Conservation (phyloP, 2,797 vertebrate species). For the Micropoecilia bifurca region DNA sequence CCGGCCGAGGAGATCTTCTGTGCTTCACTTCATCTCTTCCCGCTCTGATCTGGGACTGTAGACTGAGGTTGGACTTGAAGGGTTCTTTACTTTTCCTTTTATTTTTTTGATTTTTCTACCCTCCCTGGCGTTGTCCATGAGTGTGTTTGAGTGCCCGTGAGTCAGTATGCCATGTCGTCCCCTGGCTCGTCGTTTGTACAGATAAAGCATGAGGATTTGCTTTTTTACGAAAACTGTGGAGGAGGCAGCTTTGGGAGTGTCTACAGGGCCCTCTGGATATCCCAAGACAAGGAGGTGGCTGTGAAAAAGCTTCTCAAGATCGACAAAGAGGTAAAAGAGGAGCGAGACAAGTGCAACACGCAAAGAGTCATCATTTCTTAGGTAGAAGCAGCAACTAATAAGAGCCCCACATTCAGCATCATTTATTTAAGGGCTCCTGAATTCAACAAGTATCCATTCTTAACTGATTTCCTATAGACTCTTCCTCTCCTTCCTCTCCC, state of each 20-base stretch:
- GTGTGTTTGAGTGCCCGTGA: slow-evolving; percentile 52
- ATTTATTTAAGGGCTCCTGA: background rate
- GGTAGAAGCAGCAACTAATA: slow-evolving; percentile 2
- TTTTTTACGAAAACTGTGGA: slow-evolving; percentile 97
- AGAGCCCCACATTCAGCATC: background rate
- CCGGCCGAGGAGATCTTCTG: slow-evolving; percentile 41
- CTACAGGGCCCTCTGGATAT: slow-evolving; percentile 95
- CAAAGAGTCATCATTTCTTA: slow-evolving; percentile 3
- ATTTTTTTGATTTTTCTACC: background rate
- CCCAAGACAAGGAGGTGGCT: slow-evolving; percentile 97
- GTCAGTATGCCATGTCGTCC: slow-evolving; percentile 99
- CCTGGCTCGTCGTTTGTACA: slow-evolving; percentile 96
- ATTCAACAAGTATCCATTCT: slow-evolving; percentile 19
- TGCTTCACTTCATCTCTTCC: slow-evolving; percentile 25
- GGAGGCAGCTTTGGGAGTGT: slow-evolving; percentile 98
- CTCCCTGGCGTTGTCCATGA: slow-evolving; percentile 36
- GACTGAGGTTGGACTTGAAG: slow-evolving; percentile 7
- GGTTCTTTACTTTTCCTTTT: slow-evolving; percentile 12
- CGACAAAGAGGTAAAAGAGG: slow-evolving; percentile 90
- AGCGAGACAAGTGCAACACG: slow-evolving; percentile 23
- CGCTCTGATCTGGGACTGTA: slow-evolving; percentile 15
- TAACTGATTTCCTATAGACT: slow-evolving; percentile 17
- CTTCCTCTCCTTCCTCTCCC: slow-evolving; percentile 11
- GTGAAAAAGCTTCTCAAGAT: slow-evolving; percentile 98
- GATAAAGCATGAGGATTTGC: slow-evolving; percentile 96